Evolutionary conservation across 35 echinoderm and acorn worm genomes (phyloP).

Genomic region (Heliocidaris tuberculata): DNA sequence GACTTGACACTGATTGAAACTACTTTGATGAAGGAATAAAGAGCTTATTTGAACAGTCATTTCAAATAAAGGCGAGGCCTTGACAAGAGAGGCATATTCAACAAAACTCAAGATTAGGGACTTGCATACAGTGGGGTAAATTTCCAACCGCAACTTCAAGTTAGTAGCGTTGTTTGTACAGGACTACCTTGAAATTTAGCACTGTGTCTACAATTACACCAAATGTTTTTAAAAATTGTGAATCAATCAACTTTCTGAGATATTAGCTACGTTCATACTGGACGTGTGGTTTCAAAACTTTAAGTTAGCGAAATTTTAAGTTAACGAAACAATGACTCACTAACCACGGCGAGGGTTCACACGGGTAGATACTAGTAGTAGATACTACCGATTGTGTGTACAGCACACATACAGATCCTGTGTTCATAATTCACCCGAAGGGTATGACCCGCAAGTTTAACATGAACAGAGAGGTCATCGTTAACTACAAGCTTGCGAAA

Average conservation of each 20-base stretch:
- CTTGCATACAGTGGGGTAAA: background rate
- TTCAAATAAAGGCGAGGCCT: background rate
- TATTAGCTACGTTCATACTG: too few species aligned
- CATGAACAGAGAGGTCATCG: too few species aligned
- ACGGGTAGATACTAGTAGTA: too few species aligned
- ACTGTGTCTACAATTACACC: background rate
- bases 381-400: too few species aligned
- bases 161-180: background rate
- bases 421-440: too few species aligned
- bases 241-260: background rate
- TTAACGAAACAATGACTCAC: too few species aligned
- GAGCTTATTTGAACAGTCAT: background rate
- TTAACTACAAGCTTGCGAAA: too few species aligned
- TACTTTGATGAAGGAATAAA: background rate
- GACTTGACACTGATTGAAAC: conserved; percentile 10
- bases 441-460: too few species aligned
- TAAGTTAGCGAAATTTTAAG: too few species aligned
- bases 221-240: background rate
- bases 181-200: background rate
- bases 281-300: too few species aligned
- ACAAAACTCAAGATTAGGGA: background rate
- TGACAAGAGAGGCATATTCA: background rate
- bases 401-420: too few species aligned
- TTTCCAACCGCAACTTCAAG: background rate
- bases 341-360: too few species aligned